Conservation (phyloP, 1,140 invertebrate species). For the Sitobion miscanthi region DNA sequence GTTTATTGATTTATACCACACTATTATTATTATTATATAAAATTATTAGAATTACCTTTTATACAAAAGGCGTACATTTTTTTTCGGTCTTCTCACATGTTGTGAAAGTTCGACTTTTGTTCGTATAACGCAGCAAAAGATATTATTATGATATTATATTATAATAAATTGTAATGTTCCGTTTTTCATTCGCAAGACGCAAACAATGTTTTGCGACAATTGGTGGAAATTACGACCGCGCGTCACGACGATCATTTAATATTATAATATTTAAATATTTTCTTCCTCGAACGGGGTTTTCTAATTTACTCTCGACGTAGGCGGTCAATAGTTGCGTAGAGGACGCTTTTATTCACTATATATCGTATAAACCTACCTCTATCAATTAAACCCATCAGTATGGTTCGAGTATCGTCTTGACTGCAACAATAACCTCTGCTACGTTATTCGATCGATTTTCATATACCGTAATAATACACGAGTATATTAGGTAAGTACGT, state of each 20-base stretch:
- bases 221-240: background rate
- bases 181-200: background rate
- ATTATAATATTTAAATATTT: background rate
- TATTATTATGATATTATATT: background rate
- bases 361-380: background rate
- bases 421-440: background rate
- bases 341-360: background rate
- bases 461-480: background rate
- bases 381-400: slow-evolving; percentile 1
- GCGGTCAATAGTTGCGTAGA: background rate
- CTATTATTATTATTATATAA: background rate
- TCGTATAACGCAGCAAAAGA: background rate
- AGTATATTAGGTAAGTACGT: background rate
- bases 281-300: background rate
- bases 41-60: background rate
- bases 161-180: background rate
- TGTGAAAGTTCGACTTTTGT: background rate
- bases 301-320: background rate
- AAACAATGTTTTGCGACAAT: background rate
- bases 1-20: background rate
- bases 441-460: background rate
- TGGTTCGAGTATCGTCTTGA: background rate
- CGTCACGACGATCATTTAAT: background rate
- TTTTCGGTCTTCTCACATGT: background rate
- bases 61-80: background rate